A percentile compares a stretch with the other conserved stretches of the same genome.
Evolutionary conservation across 2,797 vertebrate genomes (phyloP).

Genomic region (Furcifer pardalis): DNA sequence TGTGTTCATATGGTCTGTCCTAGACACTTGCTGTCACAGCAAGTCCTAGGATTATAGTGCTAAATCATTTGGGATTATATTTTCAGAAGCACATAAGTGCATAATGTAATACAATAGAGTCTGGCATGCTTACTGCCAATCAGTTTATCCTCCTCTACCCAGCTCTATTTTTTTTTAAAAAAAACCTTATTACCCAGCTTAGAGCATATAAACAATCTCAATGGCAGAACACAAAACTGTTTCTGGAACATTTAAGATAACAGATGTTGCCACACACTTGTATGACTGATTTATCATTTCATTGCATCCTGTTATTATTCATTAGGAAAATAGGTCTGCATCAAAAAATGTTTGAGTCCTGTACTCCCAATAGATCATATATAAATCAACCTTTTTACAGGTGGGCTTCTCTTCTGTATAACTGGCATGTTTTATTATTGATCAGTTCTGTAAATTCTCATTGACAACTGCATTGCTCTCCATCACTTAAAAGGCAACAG

Average conservation of each 20-base stretch:
- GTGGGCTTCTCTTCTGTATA: neutral
- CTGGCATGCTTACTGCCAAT: conserved; percentile 33
- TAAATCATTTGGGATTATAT: conserved; percentile 22
- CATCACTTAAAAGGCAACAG: neutral
- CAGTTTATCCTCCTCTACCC: neutral
- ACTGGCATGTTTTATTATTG: neutral
- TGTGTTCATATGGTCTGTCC: neutral
- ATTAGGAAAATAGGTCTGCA: conserved; percentile 8
- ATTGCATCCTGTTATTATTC: conserved; percentile 25
- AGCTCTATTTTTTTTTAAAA: no score
- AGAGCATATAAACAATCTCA: conserved; percentile 48
- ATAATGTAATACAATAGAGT: conserved; percentile 39
- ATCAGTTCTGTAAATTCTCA: neutral
- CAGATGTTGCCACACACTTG: conserved; percentile 32
- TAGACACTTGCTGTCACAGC: conserved; percentile 3
- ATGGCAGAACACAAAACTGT: conserved; percentile 35
- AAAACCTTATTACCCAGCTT: conserved; percentile 35
- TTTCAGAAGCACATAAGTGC: conserved; percentile 17
- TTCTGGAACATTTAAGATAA: conserved; percentile 46
- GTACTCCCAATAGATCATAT: neutral
- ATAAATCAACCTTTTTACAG: neutral
- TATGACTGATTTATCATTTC: conserved; percentile 46
- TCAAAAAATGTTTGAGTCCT: neutral
- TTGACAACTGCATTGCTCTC: neutral
- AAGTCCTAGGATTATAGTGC: neutral